A percentile compares a stretch with the other conserved stretches of the same genome.
Conservation (phyloP, 2,797 vertebrate species). For the Novumbra hubbsi region DNA sequence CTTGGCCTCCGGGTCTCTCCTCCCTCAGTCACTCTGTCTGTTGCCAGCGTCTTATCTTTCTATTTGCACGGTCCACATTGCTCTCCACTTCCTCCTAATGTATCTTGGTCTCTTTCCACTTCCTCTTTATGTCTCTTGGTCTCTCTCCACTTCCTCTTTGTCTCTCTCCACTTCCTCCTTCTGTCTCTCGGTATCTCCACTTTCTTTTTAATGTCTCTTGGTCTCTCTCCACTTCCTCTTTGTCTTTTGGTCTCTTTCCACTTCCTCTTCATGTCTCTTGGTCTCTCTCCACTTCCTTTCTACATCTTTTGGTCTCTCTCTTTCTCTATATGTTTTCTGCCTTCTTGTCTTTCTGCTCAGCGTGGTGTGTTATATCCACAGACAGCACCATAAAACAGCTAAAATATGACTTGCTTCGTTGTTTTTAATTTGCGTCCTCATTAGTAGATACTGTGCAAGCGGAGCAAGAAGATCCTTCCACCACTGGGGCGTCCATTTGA, state of each 20-base stretch:
- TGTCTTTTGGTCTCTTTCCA: background rate
- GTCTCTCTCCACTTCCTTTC: slow-evolving; percentile 10
- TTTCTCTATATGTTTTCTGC: too few relatives aligned
- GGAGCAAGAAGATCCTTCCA: slow-evolving; percentile 26
- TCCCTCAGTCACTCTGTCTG: background rate
- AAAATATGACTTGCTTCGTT: slow-evolving; percentile 49
- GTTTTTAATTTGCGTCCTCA: slow-evolving; percentile 61
- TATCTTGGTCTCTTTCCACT: background rate
- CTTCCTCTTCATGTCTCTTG: slow-evolving; percentile 24
- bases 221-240: background rate
- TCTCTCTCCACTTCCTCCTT: slow-evolving; percentile 7
- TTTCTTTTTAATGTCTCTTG: slow-evolving; percentile 26
- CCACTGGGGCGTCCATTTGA: slow-evolving; percentile 56
- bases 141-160: too few relatives aligned
- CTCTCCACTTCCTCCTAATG: background rate
- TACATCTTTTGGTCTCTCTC: slow-evolving; percentile 13
- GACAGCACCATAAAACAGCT: slow-evolving; percentile 30
- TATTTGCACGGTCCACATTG: background rate
- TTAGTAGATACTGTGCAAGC: slow-evolving; percentile 36
- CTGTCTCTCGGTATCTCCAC: background rate
- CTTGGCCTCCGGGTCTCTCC: background rate
- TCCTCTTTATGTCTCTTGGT: background rate
- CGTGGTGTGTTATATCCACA: slow-evolving; percentile 9
- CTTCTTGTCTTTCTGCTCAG: slow-evolving; percentile 26
- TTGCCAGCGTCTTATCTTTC: too few relatives aligned